Base-by-base conservation (phyloP, 2,113 vertebrate species). In the Rafetus swinhoei region DNA sequence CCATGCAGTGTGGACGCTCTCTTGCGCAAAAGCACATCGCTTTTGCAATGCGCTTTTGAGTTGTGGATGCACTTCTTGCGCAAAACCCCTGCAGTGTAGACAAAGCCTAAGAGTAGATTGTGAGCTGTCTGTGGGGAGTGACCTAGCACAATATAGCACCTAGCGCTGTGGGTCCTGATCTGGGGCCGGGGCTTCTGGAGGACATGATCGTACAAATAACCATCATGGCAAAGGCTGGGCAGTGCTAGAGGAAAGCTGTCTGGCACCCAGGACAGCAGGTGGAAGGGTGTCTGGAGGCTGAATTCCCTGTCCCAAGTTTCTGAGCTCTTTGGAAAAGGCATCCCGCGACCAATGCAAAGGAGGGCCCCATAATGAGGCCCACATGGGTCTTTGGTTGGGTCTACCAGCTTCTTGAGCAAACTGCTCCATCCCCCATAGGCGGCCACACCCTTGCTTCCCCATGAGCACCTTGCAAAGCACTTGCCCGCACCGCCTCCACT, bases 191-290 rank as follows among this genome's bases (percentile, higher is more conserved):
- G 60, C 57, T 81, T 76, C 84, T 82, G 24, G 76, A 74, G 57
- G 52, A 0, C 1, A 19, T 89, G 54, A 57, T 4, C 3, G 35
- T 52, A 0, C 3, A 85, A 83, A 16, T 77, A 4, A 29, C 7
- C n/a, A 50, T 14, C 22, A 29, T 84, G 54, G 29, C 39, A 72
- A 69, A 90, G 72, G 57, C 72, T 52, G 87, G 65, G 22, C 55
- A 52, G 25, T 80, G 10, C n/a, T 53, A 3, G 4, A 2, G 79
- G 22, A 22, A 83, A 84, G 2, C 52, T 22, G 1, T 2, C 32
- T 15, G 6, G 10, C 2, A 24, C n/a, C 18, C n/a, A 5, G 7
- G 19, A 72, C 18, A 72, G n/a, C 32, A 72, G 65, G 32, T 9
- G 18, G n/a, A 72, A 29, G n/a, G n/a, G 8, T n/a, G n/a, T 32